Percentiles rank a stretch among this genome's conserved stretches.
phyloP scores from a whole-genome alignment of 2,113 vertebrate genomes.

The Semicossyphus pulcher region DNA sequence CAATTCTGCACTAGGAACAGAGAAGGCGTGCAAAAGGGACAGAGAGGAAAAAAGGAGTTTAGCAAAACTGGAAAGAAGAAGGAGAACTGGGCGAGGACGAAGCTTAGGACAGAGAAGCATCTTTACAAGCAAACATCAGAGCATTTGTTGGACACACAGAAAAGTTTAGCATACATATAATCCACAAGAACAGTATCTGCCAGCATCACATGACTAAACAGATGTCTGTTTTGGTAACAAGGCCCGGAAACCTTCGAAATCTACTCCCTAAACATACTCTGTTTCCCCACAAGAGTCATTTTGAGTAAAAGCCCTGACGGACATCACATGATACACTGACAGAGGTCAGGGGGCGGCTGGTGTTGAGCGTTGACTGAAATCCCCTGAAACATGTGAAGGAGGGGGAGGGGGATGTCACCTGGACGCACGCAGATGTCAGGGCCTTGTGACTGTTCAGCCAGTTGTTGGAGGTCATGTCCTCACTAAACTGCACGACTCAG shows the following conservation, averaged over 20 bases:
- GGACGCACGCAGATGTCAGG: background rate
- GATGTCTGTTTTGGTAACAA: background rate
- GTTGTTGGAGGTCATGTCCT: background rate
- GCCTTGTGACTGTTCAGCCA: background rate
- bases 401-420: too few species aligned
- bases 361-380: background rate
- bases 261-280: background rate
- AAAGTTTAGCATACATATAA: background rate
- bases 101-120: conserved; percentile 37
- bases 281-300: background rate
- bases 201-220: conserved; percentile 13
- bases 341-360: conserved; percentile 9
- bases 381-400: conserved; percentile 4
- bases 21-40: conserved; percentile 83
- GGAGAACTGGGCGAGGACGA: conserved; percentile 38
- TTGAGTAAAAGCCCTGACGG: background rate
- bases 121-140: conserved; percentile 15
- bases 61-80: conserved; percentile 82
- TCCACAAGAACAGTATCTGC: background rate
- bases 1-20: conserved; percentile 97
- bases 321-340: background rate
- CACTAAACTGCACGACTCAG: too few species aligned
- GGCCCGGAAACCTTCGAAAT: background rate
- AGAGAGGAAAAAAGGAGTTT: conserved; percentile 81
- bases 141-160: conserved; percentile 13